A percentile compares a stretch with the other conserved stretches of the same genome.
These are phyloP conservation scores for Gulo gulo DNA, from an alignment of 2,113 vertebrate species.

Conservation along the genomic window DNA sequence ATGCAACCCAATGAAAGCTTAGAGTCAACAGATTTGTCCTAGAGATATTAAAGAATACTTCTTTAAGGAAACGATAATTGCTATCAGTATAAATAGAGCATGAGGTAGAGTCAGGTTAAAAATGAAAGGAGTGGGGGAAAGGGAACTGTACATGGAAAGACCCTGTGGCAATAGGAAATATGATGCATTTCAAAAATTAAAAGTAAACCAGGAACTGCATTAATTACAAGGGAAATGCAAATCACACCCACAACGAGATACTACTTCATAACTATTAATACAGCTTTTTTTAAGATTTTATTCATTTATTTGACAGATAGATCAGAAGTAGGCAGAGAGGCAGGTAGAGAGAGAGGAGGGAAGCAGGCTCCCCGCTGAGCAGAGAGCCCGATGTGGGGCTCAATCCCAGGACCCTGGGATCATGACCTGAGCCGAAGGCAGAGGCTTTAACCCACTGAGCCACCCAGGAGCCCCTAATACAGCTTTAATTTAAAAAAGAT, in stretches of 20 bases:
- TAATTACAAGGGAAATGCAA: not conserved
- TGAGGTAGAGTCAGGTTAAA: not conserved
- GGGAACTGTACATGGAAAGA: not conserved
- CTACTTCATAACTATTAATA: not conserved
- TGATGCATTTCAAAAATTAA: not conserved
- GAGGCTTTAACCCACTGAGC: no score
- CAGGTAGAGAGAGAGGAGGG: no score
- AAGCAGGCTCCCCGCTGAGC: no score
- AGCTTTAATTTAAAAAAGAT: not conserved
- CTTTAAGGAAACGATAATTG: not conserved
- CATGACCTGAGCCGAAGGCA: no score
- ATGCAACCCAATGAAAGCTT: not conserved
- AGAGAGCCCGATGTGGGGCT: no score
- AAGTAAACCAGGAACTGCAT: not conserved
- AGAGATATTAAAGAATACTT: not conserved
- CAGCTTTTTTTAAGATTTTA: not conserved
- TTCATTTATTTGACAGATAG: no score
- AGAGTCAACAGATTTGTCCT: not conserved
- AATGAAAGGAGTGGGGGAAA: not conserved
- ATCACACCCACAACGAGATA: not conserved
- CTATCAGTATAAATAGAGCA: not conserved
- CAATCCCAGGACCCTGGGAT: no score
- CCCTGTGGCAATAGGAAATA: not conserved
- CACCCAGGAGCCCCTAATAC: not conserved
- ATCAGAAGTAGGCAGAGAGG: no score